Percentiles rank a stretch among this genome's conserved stretches.
Conservation (phyloP, 2,888 invertebrate species). For the Arenicola marina region DNA sequence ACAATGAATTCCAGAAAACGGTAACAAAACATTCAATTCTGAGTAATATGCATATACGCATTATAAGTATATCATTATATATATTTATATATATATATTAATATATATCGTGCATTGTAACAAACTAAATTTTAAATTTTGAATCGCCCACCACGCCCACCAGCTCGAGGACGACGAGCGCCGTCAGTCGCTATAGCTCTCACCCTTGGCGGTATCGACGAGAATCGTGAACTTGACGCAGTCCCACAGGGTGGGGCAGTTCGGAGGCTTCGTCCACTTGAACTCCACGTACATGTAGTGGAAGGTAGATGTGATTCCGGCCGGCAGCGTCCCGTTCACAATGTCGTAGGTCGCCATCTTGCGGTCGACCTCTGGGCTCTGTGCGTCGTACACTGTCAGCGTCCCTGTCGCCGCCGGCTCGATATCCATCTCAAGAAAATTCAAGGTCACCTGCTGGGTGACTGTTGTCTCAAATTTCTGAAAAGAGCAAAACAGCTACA, state of each 20-base stretch:
- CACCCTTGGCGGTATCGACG: slow-evolving; percentile 73
- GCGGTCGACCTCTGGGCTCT: background rate
- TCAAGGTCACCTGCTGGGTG: slow-evolving; percentile 82
- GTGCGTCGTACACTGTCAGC: slow-evolving; percentile 47
- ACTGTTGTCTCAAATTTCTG: slow-evolving; percentile 38
- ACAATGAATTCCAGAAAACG: too few species aligned
- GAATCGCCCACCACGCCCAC: too few species aligned
- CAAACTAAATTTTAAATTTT: too few species aligned
- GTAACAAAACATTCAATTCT: too few species aligned
- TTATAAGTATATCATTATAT: too few species aligned
- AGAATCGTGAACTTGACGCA: slow-evolving; percentile 76
- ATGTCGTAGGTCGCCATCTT: slow-evolving; percentile 61
- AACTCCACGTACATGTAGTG: slow-evolving; percentile 82
- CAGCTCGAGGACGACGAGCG: too few species aligned
- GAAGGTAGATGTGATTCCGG: slow-evolving; percentile 77
- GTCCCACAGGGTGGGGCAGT: slow-evolving; percentile 73
- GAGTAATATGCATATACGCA: too few species aligned
- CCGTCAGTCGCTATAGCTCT: too few species aligned
- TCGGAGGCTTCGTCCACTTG: slow-evolving; percentile 51
- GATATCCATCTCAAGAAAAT: slow-evolving; percentile 80
- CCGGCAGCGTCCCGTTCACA: slow-evolving; percentile 84
- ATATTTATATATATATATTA: too few species aligned
- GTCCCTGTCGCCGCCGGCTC: slow-evolving; percentile 64
- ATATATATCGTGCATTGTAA: too few species aligned
- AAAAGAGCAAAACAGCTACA: too few species aligned